phyloP scores from a whole-genome alignment of 2,797 vertebrate genomes.

The Anabacerthia variegaticeps region DNA sequence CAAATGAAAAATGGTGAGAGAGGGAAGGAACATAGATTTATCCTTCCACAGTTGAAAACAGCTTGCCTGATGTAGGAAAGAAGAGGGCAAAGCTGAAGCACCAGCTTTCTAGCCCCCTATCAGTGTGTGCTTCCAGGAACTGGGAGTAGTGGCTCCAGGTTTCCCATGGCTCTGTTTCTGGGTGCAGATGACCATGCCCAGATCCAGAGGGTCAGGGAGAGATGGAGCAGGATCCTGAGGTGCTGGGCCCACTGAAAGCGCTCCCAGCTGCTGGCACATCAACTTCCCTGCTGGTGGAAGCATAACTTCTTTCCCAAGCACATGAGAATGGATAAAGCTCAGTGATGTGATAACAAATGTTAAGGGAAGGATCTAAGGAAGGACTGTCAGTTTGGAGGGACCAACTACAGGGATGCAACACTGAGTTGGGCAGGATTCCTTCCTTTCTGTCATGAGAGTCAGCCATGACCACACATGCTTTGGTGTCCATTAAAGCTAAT shows the following conservation, averaged over 20 bases:
- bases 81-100: neutral
- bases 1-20: constrained; percentile 47
- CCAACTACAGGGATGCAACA: neutral
- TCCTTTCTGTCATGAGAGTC: neutral
- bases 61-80: neutral
- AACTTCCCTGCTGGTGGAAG: neutral
- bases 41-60: neutral
- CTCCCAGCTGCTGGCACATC: neutral
- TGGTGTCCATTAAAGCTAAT: neutral
- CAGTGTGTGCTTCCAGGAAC: neutral
- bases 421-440: neutral
- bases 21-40: neutral
- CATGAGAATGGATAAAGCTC: constrained; percentile 46
- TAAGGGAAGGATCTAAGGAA: constrained; percentile 9
- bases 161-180: neutral
- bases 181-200: neutral
- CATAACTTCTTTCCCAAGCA: constrained; percentile 6
- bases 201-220: neutral
- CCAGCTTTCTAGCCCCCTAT: neutral
- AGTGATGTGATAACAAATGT: constrained; percentile 10
- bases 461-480: neutral
- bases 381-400: neutral
- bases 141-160: neutral
- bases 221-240: neutral
- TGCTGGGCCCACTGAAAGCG: neutral